Evolutionary conservation across 37 sponge, comb jelly and placozoan genomes (phyloP).

Genomic region (Corticium candelabrum): DNA sequence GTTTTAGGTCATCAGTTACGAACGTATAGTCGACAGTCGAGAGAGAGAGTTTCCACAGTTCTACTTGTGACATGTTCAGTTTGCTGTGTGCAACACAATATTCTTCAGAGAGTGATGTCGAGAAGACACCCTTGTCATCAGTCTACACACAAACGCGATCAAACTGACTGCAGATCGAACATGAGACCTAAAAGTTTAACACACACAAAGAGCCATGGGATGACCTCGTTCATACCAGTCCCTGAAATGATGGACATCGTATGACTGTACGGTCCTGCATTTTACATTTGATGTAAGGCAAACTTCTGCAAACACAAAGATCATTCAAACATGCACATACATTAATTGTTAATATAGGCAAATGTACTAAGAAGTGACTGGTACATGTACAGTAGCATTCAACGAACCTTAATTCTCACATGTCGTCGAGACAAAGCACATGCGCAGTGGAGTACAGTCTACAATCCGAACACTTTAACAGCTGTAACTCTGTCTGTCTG

Average conservation of each 20-base stretch:
- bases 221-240: conserved; percentile 39
- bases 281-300: conserved; percentile 78
- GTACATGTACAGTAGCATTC: too few relatives aligned
- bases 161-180: neutral
- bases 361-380: too few relatives aligned
- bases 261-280: conserved; percentile 43
- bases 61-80: conserved; percentile 23
- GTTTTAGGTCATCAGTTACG: conserved; percentile 16
- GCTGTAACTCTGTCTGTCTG: too few relatives aligned
- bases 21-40: conserved; percentile 35
- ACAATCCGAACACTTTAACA: too few relatives aligned
- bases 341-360: too few relatives aligned
- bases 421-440: too few relatives aligned
- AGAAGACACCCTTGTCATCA: conserved; percentile 79
- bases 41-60: conserved; percentile 22
- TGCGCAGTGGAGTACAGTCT: too few relatives aligned
- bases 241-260: conserved; percentile 50
- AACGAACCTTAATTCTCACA: too few relatives aligned
- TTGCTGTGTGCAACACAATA: conserved; percentile 34
- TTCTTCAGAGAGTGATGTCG: conserved; percentile 55
- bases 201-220: conserved; percentile 51
- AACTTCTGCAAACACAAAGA: conserved; percentile 25
- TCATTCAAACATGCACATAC: neutral
- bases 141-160: conserved; percentile 28
- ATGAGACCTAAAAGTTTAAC: conserved; percentile 10